Evolutionary conservation across 2,113 vertebrate species (phyloP).

Genomic region (Danionella cerebrum): DNA sequence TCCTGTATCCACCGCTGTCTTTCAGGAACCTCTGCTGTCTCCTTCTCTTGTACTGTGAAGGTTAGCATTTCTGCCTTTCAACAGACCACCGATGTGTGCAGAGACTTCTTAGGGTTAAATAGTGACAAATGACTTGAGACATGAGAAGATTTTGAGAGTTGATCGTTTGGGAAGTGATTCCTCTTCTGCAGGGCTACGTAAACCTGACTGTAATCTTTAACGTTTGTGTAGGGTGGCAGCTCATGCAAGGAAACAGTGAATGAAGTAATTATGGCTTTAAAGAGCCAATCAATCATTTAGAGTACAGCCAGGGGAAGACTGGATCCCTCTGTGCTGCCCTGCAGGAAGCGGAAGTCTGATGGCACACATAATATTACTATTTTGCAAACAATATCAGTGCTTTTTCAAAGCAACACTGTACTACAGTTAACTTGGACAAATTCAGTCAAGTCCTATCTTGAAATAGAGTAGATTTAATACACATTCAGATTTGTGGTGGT

Average conservation of each 20-base stretch:
- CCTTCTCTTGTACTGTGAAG: too few species aligned
- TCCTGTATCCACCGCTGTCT: too few species aligned
- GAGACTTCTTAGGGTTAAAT: too few species aligned
- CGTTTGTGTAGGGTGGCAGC: neutral
- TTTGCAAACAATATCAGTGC: neutral
- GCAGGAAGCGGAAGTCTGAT: neutral
- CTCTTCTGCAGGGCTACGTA: neutral
- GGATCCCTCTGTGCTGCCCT: neutral
- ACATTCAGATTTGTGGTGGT: too few species aligned
- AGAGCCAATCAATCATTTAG: constrained; percentile 8
- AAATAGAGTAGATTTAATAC: too few species aligned
- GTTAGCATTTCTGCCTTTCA: too few species aligned
- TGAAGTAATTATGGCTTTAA: neutral
- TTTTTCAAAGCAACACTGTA: too few species aligned
- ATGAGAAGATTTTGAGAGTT: neutral
- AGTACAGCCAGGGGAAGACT: neutral
- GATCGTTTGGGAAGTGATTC: neutral
- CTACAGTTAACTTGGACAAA: too few species aligned
- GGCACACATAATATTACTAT: neutral
- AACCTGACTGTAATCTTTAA: neutral
- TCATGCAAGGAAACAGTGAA: neutral
- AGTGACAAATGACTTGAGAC: neutral
- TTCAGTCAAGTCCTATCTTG: too few species aligned
- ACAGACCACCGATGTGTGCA: too few species aligned
- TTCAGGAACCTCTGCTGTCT: too few species aligned